Evolutionary conservation across 1,140 invertebrate species (phyloP), one percentile per base, ranked within the genome.

Genomic region (Berghia stephanieae): DNA sequence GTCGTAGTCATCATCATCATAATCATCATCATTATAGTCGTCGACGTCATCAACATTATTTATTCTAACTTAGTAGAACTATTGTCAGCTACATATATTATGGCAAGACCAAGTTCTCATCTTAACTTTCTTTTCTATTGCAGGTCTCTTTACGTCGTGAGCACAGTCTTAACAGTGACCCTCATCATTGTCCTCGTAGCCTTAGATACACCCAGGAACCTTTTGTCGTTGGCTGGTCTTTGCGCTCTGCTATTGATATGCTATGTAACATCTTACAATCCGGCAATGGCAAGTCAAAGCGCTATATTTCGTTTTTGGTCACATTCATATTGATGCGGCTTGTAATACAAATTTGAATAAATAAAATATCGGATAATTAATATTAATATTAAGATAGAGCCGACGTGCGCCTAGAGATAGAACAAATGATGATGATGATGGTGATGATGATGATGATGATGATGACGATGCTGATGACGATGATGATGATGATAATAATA

Each of bases 131-230:
- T 31, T n/a, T 49, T 66, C n/a, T 60, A 16, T 76, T 67, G 8
- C 68, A 82, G 81, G 78, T 2, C 82, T 24, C 69, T 86, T 27
- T 81, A 81, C 40, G 63, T 86, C 2, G 75, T 67, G 21, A 82
- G 82, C 6, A 60, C 79, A 34, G 60, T 83, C 6, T 66, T 69
- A n/a, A 79, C 86, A 8, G 80, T 85, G 21, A 79, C 82, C 0
- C 80, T 86, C 55, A 77, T 88, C n/a, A 82, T 88, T n/a, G 73
- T 86, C 21, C 80, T 88, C 52, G 84, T 88, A 10, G 85, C 79
- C 0, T 49, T 87, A 1, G 75, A 84, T 10, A 81, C 78, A 10
- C 86, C 86, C 2, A n/a, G 79, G 8, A 88, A 88, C 70, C 80
- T 88, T 0, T 60, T 88, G 4, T 86, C 88, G 0, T 43, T 86